Conservation (phyloP, 2,797 vertebrate species). For the Balearica regulorum region DNA sequence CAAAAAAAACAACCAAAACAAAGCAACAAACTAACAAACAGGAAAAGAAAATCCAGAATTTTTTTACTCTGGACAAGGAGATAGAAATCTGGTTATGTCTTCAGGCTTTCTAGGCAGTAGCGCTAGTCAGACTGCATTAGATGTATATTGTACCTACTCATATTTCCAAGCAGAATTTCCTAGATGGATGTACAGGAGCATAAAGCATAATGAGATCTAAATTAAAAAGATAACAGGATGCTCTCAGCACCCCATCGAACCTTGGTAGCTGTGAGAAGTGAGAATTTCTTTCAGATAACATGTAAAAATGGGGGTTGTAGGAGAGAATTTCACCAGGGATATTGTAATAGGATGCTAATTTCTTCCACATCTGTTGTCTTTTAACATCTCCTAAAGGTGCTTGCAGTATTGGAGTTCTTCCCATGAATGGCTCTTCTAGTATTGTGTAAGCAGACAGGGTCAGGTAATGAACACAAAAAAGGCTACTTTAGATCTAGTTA, state of each 20-base stretch:
- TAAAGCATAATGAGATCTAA: background rate
- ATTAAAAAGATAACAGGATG: background rate
- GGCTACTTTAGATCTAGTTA: background rate
- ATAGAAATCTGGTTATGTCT: background rate
- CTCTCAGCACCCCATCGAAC: background rate
- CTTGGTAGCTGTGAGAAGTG: background rate
- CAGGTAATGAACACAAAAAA: background rate
- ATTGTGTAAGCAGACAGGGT: background rate
- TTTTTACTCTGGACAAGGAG: background rate
- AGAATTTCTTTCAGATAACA: background rate
- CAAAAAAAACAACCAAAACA: too few species aligned
- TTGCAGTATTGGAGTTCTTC: background rate
- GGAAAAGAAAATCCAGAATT: background rate
- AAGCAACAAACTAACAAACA: too few species aligned
- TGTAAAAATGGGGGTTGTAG: background rate
- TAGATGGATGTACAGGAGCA: background rate
- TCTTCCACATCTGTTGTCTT: background rate
- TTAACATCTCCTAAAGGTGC: background rate
- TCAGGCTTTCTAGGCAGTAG: background rate
- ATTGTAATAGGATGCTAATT: background rate
- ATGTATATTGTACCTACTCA: background rate
- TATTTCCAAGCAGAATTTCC: background rate
- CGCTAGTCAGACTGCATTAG: background rate
- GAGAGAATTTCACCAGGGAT: background rate
- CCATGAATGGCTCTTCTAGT: background rate